phyloP scores from a whole-genome alignment of 1,140 invertebrate genomes.

The Metaphire vulgaris region DNA sequence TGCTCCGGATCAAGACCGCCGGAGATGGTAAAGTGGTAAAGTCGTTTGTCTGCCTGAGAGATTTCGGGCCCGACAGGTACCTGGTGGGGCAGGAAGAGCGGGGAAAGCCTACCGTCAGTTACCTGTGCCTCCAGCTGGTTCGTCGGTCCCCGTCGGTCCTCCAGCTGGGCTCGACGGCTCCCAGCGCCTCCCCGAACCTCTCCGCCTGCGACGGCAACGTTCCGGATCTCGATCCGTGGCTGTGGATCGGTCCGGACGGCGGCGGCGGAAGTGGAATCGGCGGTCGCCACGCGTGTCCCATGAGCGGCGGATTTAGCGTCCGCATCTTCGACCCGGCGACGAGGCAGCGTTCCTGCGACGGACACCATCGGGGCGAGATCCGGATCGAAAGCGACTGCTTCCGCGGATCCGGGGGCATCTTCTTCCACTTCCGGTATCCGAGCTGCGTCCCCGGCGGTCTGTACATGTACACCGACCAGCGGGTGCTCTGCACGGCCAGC shows the following conservation, averaged over 20 bases:
- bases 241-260: slow-evolving; percentile 2
- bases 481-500: slow-evolving; percentile 19
- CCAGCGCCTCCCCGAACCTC: neutral
- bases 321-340: slow-evolving; percentile 13
- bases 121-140: slow-evolving; percentile 13
- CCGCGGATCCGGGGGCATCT: slow-evolving; percentile 19
- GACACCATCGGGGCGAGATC: slow-evolving; percentile 14
- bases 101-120: neutral
- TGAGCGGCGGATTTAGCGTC: slow-evolving; percentile 18
- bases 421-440: slow-evolving; percentile 20
- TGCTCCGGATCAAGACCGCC: neutral
- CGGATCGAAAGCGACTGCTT: slow-evolving; percentile 26
- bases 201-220: slow-evolving; percentile 5
- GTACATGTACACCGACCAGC: slow-evolving; percentile 14
- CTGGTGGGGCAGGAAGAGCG: slow-evolving; percentile 9
- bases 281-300: slow-evolving; percentile 4
- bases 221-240: slow-evolving; percentile 5
- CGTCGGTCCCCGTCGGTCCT: slow-evolving; percentile 13
- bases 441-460: slow-evolving; percentile 16
- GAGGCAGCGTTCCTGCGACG: slow-evolving; percentile 11
- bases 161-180: slow-evolving; percentile 5
- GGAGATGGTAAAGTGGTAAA: neutral
- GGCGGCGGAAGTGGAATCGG: neutral
- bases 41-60: slow-evolving; percentile 8
- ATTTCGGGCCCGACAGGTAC: slow-evolving; percentile 7